A percentile compares a stretch with the other conserved stretches of the same genome.
phyloP scores from a whole-genome alignment of 1,140 invertebrate genomes.

The Medauroidea extradentata region DNA sequence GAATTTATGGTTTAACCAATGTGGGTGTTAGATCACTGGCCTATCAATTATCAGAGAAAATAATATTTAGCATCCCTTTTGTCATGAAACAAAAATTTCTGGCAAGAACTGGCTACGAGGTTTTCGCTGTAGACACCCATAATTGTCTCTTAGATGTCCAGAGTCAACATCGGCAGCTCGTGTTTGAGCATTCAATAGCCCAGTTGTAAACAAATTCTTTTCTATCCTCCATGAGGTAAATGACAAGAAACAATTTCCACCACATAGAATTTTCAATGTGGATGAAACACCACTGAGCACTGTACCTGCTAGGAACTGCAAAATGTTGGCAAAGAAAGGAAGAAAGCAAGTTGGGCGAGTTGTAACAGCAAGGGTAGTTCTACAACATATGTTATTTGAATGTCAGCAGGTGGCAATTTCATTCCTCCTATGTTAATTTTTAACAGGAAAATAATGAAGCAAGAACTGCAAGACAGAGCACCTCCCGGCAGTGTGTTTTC shows the following conservation, averaged over 20 bases:
- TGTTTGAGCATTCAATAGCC: slow-evolving; percentile 39
- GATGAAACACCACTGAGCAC: slow-evolving; percentile 38
- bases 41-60: neutral
- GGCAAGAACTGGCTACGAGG: slow-evolving; percentile 35
- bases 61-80: slow-evolving; percentile 11
- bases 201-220: slow-evolving; percentile 27
- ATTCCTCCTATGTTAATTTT: slow-evolving; percentile 39
- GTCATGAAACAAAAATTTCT: neutral
- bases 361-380: slow-evolving; percentile 24
- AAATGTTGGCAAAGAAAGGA: slow-evolving; percentile 4
- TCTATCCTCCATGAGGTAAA: slow-evolving; percentile 12
- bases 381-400: slow-evolving; percentile 21
- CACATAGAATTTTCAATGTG: slow-evolving; percentile 36
- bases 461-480: neutral
- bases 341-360: slow-evolving; percentile 18
- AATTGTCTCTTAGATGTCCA: slow-evolving; percentile 33
- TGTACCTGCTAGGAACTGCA: slow-evolving; percentile 23
- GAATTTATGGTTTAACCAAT: slow-evolving; percentile 8
- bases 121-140: slow-evolving; percentile 38
- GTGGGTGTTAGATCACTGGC: neutral
- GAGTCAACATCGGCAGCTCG: slow-evolving; percentile 40
- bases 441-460: slow-evolving; percentile 24
- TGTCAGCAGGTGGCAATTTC: slow-evolving; percentile 29
- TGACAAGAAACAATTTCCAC: slow-evolving; percentile 10
- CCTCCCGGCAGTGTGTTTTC: neutral